Conservation (phyloP, 2,797 vertebrate genomes). For the Phataginus tetradactyla region DNA sequence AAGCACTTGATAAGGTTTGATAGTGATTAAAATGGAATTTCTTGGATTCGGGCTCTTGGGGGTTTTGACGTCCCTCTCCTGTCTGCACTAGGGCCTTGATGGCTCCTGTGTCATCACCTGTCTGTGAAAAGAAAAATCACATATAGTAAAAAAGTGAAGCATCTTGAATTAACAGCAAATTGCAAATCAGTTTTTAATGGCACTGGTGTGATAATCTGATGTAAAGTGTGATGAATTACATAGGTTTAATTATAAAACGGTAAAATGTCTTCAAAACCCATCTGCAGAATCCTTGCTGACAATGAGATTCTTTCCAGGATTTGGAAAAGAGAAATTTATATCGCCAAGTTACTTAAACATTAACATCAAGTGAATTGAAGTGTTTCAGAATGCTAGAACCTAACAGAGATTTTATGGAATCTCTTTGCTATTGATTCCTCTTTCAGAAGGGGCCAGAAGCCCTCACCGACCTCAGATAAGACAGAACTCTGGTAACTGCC, state of each 20-base stretch:
- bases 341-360: slow-evolving; percentile 11
- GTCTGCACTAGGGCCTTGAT: background rate
- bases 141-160: slow-evolving; percentile 46
- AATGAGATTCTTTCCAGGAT: slow-evolving; percentile 32
- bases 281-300: slow-evolving; percentile 31
- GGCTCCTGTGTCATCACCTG: background rate
- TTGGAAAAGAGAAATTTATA: slow-evolving; percentile 22
- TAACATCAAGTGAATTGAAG: background rate
- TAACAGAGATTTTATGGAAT: background rate
- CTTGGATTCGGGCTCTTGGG: slow-evolving; percentile 40
- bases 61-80: slow-evolving; percentile 41
- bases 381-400: background rate
- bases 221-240: slow-evolving; percentile 18
- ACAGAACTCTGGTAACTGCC: background rate
- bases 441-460: background rate
- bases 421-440: background rate
- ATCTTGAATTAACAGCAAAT: slow-evolving; percentile 68
- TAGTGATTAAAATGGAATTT: slow-evolving; percentile 64
- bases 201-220: slow-evolving; percentile 47
- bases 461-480: background rate
- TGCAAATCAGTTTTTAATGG: slow-evolving; percentile 67
- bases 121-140: slow-evolving; percentile 49
- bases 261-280: slow-evolving; percentile 29
- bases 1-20: slow-evolving; percentile 53
- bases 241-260: slow-evolving; percentile 49